These are phyloP conservation scores for Tanaodytes sp. DNA, from an alignment of 2,888 invertebrate genomes.

Conservation along the genomic window DNA sequence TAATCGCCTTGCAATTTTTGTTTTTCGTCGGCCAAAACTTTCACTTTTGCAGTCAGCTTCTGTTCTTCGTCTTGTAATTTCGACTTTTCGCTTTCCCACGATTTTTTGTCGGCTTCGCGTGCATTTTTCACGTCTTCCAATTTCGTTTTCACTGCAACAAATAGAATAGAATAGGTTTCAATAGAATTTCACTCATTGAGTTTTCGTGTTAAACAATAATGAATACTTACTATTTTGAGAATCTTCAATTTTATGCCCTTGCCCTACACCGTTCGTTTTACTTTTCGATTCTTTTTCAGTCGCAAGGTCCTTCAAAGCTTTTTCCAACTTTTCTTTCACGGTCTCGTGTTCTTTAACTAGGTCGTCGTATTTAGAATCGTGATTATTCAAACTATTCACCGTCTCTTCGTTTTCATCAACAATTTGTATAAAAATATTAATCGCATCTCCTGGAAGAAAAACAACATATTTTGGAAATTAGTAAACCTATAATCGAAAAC, in stretches of 20 bases:
- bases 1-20: constrained; percentile 78
- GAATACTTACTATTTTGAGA: constrained; percentile 54
- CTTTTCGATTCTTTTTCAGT: constrained; percentile 75
- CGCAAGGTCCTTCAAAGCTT: constrained; percentile 61
- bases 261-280: constrained; percentile 70
- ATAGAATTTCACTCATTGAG: too few species aligned
- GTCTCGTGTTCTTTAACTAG: constrained; percentile 67
- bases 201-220: too few species aligned
- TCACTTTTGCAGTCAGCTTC: constrained; percentile 73
- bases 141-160: constrained; percentile 73
- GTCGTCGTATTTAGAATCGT: constrained; percentile 65
- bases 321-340: constrained; percentile 67
- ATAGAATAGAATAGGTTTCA: background rate
- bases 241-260: constrained; percentile 58
- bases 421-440: constrained; percentile 63
- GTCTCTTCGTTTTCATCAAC: constrained; percentile 64
- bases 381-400: constrained; percentile 55
- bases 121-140: constrained; percentile 74
- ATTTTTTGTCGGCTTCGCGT: constrained; percentile 65
- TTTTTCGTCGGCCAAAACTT: constrained; percentile 74
- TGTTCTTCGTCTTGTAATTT: constrained; percentile 74
- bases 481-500: too few species aligned
- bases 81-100: constrained; percentile 75
- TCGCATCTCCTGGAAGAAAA: constrained; percentile 61
- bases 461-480: too few species aligned